phyloP scores from a whole-genome alignment of 1,140 invertebrate genomes.

The Argopecten irradians region DNA sequence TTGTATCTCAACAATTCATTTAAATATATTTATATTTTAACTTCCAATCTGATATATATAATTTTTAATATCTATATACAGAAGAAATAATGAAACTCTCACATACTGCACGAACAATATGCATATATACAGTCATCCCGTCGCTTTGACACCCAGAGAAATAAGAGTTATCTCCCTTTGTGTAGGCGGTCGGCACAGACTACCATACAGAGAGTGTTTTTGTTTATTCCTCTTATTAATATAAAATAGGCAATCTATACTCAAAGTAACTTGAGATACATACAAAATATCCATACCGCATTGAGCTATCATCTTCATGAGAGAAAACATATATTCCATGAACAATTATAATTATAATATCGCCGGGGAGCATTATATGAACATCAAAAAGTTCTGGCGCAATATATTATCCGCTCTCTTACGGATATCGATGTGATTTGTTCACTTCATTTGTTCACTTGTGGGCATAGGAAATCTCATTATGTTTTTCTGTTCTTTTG shows the following conservation, averaged over 20 bases:
- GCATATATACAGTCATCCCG: neutral
- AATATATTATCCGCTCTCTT: too few relatives aligned
- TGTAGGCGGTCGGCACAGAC: neutral
- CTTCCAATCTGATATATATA: neutral
- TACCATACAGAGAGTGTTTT: too few relatives aligned
- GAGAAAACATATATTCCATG: neutral
- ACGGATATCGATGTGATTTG: too few relatives aligned
- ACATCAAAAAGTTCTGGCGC: too few relatives aligned
- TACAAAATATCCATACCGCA: neutral
- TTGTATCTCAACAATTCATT: neutral
- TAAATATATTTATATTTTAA: neutral
- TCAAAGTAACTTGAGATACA: neutral
- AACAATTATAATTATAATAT: neutral
- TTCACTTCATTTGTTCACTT: neutral
- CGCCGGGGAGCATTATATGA: neutral
- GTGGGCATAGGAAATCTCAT: neutral
- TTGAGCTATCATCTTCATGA: neutral
- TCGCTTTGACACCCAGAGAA: neutral
- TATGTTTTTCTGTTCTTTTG: neutral
- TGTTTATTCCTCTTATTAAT: neutral
- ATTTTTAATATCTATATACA: neutral
- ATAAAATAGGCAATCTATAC: neutral
- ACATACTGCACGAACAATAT: conserved; percentile 3
- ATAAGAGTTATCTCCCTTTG: neutral
- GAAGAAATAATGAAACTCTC: neutral